phyloP scores from a whole-genome alignment of 1,140 invertebrate genomes.

The Drosophila serrata region DNA sequence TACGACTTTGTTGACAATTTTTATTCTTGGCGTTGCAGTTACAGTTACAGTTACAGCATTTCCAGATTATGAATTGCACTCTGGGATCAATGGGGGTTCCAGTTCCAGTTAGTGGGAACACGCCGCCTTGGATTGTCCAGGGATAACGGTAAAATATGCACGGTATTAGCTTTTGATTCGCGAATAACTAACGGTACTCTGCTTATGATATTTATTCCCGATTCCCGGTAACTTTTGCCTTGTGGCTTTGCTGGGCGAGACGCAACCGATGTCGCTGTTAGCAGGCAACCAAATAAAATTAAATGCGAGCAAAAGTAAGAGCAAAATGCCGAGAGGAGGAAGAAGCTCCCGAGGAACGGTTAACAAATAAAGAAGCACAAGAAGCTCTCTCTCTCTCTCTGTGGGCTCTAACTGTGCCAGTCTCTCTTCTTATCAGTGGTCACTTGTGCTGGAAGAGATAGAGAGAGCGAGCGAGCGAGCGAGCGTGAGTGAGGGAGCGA shows the following conservation, averaged over 20 bases:
- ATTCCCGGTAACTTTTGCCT: constrained; percentile 3
- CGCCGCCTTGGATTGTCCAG: background rate
- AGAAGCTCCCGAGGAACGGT: constrained; percentile 20
- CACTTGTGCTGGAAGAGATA: constrained; percentile 11
- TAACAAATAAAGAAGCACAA: constrained; percentile 22
- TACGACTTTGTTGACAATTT: constrained; percentile 33
- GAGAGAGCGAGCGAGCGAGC: background rate
- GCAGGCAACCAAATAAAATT: constrained; percentile 66
- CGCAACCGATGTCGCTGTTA: constrained; percentile 59
- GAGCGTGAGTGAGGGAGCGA: background rate
- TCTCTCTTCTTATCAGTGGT: constrained; percentile 56
- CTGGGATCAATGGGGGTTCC: too few relatives aligned
- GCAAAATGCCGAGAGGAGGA: constrained; percentile 31
- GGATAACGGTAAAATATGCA: background rate
- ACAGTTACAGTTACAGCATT: constrained; percentile 1
- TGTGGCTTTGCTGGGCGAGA: background rate
- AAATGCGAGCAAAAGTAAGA: constrained; percentile 41
- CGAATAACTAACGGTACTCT: constrained; percentile 1
- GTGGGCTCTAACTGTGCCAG: background rate
- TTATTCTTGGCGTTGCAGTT: constrained; percentile 11
- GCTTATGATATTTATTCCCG: background rate
- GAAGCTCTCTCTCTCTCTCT: constrained; percentile 2
- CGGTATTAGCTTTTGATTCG: background rate
- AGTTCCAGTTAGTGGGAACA: too few relatives aligned
- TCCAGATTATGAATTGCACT: too few relatives aligned